A percentile compares a stretch with the other conserved stretches of the same genome.
These are phyloP conservation scores for Thalassarche chlororhynchos DNA, from an alignment of 2,113 vertebrate species.

Conservation along the genomic window DNA sequence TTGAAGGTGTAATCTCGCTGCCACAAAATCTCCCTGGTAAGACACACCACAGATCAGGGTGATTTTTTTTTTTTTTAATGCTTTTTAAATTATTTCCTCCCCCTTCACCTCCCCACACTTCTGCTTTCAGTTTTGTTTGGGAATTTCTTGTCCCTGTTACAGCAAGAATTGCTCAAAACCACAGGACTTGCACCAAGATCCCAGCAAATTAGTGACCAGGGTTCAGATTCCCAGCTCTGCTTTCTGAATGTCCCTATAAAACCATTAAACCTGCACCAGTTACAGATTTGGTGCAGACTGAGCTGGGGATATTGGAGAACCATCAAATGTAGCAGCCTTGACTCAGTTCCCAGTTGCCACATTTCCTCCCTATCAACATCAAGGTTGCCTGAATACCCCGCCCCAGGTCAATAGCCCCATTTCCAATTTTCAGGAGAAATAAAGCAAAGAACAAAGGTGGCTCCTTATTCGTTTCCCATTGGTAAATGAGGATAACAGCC, in stretches of 20 bases:
- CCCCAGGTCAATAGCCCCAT: no score
- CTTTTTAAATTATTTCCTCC: background rate
- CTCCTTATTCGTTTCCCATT: background rate
- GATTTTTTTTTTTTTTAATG: background rate
- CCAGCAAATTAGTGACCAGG: background rate
- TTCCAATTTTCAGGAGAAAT: background rate
- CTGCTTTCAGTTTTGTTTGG: background rate
- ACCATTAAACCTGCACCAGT: background rate
- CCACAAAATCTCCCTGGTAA: conserved; percentile 20
- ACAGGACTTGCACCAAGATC: background rate
- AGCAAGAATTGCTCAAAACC: background rate
- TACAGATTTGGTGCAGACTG: background rate
- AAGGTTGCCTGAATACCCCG: background rate
- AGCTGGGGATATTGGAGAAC: background rate
- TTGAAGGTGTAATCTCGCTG: conserved; percentile 60
- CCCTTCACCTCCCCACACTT: background rate
- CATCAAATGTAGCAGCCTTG: background rate
- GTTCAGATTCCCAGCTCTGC: background rate
- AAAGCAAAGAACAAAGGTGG: background rate
- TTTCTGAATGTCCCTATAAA: background rate
- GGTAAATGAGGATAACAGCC: background rate
- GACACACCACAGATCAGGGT: background rate
- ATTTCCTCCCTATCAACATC: background rate
- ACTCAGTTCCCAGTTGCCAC: background rate
- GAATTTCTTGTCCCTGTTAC: background rate